Conservation (phyloP, 2,797 vertebrate genomes). For the Oreochromis mossambicus region DNA sequence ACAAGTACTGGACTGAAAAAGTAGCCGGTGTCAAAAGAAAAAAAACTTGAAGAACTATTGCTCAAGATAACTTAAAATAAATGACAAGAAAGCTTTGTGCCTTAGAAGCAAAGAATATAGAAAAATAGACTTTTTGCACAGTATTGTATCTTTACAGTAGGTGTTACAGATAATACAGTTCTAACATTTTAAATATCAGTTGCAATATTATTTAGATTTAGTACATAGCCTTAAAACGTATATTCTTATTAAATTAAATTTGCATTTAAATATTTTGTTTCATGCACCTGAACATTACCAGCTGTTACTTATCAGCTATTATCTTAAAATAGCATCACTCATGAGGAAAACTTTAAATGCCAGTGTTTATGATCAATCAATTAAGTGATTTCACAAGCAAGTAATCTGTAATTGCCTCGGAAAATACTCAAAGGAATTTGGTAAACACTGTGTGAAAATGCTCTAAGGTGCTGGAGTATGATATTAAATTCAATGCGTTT, state of each 20-base stretch:
- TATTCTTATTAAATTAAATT: not conserved
- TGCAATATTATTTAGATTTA: not conserved
- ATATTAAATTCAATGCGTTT: not conserved
- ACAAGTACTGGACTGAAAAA: not conserved
- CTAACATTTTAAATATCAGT: not conserved
- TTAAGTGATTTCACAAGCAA: conserved; percentile 54
- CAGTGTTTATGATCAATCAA: conserved; percentile 10
- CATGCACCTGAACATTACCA: not conserved
- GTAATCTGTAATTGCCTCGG: conserved; percentile 40
- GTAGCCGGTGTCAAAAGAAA: not conserved
- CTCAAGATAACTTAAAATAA: not conserved
- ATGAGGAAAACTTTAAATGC: conserved; percentile 33
- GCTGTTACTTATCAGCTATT: not conserved
- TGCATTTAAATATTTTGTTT: not conserved
- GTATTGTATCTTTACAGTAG: not conserved
- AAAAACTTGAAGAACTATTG: not conserved
- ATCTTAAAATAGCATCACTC: conserved; percentile 35
- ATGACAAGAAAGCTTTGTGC: not conserved
- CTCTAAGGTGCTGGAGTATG: not conserved
- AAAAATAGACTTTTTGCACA: not conserved
- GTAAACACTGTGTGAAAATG: conserved; percentile 4
- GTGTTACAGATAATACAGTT: not conserved
- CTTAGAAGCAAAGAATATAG: not conserved
- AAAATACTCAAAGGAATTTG: conserved; percentile 21
- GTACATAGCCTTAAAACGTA: not conserved